Percentiles rank a stretch among this genome's conserved stretches.
phyloP scores from a whole-genome alignment of 2,113 vertebrate species.

The Rallus limicola region DNA sequence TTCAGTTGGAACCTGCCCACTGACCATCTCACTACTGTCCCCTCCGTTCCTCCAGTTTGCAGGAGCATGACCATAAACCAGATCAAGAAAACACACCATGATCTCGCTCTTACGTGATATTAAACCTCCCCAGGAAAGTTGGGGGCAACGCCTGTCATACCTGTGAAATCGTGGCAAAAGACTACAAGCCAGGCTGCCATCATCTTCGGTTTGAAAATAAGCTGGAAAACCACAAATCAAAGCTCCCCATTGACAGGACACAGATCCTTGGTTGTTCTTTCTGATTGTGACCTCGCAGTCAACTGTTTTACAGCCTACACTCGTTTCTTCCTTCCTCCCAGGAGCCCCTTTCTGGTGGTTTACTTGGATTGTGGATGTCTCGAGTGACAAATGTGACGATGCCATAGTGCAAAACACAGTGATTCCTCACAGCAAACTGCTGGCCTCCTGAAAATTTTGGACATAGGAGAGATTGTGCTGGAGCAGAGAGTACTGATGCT shows the following conservation, averaged over 20 bases:
- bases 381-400: neutral
- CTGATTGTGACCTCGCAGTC: neutral
- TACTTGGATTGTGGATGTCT: neutral
- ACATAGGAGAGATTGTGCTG: neutral
- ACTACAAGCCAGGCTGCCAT: neutral
- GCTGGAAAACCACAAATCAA: slow-evolving; percentile 1
- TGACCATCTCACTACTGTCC: neutral
- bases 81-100: neutral
- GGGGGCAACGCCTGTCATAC: neutral
- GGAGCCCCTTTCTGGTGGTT: neutral
- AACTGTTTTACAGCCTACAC: neutral
- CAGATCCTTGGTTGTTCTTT: neutral
- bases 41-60: neutral
- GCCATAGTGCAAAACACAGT: neutral
- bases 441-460: neutral
- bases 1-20: neutral
- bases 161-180: neutral
- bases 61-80: neutral
- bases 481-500: neutral
- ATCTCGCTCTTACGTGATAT: neutral
- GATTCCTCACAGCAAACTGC: neutral
- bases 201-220: neutral
- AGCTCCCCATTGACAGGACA: neutral
- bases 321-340: neutral
- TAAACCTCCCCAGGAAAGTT: neutral